phyloP scores from a whole-genome alignment of 1,140 invertebrate species.

The Idris sp. region DNA sequence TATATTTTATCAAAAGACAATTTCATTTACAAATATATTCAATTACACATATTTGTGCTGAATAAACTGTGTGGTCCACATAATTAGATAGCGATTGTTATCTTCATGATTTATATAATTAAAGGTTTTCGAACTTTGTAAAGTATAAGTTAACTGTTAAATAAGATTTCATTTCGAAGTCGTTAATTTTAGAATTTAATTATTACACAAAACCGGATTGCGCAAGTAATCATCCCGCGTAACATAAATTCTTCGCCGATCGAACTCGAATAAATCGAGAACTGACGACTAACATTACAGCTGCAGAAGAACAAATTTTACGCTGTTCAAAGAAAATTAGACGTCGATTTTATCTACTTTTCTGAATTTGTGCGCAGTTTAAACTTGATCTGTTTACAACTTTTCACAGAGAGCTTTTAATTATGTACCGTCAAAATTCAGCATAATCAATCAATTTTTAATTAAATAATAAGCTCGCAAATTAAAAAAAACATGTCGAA shows the following conservation, averaged over 20 bases:
- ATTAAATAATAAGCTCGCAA: slow-evolving; percentile 24
- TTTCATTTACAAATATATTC: too few relatives aligned
- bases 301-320: slow-evolving; percentile 34
- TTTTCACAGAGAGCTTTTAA: slow-evolving; percentile 9
- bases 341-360: slow-evolving; percentile 24
- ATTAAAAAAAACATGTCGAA: slow-evolving; percentile 16
- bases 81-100: too few relatives aligned
- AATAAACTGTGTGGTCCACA: too few relatives aligned
- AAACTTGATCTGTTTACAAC: slow-evolving; percentile 18
- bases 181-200: slow-evolving; percentile 53
- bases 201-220: slow-evolving; percentile 56
- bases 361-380: slow-evolving; percentile 13
- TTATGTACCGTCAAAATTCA: slow-evolving; percentile 10
- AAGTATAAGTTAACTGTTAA: slow-evolving; percentile 19
- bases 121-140: slow-evolving; percentile 18
- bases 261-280: slow-evolving; percentile 44
- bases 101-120: slow-evolving; percentile 10
- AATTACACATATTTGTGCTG: too few relatives aligned
- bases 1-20: too few relatives aligned
- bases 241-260: slow-evolving; percentile 52
- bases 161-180: slow-evolving; percentile 43
- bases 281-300: slow-evolving; percentile 15
- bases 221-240: slow-evolving; percentile 33
- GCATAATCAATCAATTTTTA: slow-evolving; percentile 24
- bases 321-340: slow-evolving; percentile 30